Evolutionary conservation across 2,797 vertebrate genomes (phyloP).

Genomic region (Platyrinchus mystaceus): DNA sequence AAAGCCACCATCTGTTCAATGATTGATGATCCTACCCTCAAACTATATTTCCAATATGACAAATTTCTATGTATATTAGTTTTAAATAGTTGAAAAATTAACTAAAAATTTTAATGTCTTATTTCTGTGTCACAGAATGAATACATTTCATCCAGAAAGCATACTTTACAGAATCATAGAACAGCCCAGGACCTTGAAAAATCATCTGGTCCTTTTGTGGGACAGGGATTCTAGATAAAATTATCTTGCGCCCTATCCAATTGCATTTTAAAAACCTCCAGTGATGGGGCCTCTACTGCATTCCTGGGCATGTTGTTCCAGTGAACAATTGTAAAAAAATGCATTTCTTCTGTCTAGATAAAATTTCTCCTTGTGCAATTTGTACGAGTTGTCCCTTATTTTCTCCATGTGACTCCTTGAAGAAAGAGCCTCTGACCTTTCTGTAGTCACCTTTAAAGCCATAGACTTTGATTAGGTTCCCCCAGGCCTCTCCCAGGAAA

Average conservation of each 20-base stretch:
- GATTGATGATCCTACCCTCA: neutral
- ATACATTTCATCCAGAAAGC: neutral
- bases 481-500: neutral
- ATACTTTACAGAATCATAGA: neutral
- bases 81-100: neutral
- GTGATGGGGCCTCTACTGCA: neutral
- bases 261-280: neutral
- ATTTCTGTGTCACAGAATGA: neutral
- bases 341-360: fast-evolving
- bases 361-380: neutral
- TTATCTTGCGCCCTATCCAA: neutral
- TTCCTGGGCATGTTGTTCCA: neutral
- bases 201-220: neutral
- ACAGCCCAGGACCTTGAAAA: neutral
- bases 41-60: neutral
- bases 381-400: neutral
- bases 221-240: neutral
- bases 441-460: neutral
- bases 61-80: neutral
- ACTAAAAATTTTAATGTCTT: neutral
- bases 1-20: neutral
- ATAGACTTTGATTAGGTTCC: neutral
- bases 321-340: neutral
- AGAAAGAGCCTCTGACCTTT: neutral
- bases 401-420: neutral